Evolutionary conservation across 64 coral and sea anemone species (phyloP), one percentile per base, ranked within the genome.

Genomic region (Acropora tenuis): DNA sequence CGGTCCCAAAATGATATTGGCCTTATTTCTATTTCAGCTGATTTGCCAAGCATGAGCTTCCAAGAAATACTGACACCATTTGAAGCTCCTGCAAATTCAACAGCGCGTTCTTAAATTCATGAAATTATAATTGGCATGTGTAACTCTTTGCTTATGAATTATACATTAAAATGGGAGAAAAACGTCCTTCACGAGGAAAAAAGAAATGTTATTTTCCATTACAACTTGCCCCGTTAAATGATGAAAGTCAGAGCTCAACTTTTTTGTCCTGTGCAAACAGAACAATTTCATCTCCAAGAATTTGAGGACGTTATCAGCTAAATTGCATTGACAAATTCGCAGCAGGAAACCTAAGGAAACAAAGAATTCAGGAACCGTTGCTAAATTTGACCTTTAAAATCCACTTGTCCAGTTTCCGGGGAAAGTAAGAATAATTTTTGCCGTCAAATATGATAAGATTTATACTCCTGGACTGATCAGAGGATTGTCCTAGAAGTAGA

Each of bases 101-200:
- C 9, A 12, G 6, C 49, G 43, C 59, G 80, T 83, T 83, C 68
- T 66, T 83, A 17, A 3, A 13, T 30, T 66, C 43, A 4, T 46
- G 58, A 47, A 83, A 83, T 47, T 83, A 12, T 42, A 83, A 83
- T 83, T 83, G 41, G 18, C 80, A 50, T 43, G 9, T 83, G 42
- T 63, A 83, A 83, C 47, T 83, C 44, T 46, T 16, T 18, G 4
- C 15, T 68, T 68, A 67, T 83, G 58, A 83, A 83, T 83, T 83
- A 83, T 83, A 83, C 47, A 83, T 83, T 3, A 83, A 8, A 68
- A 67, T 47, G 16, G 59, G 59, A 46, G 77, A 15, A 57, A 1
- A 61, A 58, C 41, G n/a, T 17, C 43, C 20, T 43, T 16, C 20
- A 41, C 55, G 61, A 15, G 43, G 8, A 58, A 60, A 80, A 5